Evolutionary conservation across 1,140 invertebrate genomes (phyloP), one percentile per base, ranked within the genome.

Genomic region (Lepeophtheirus salmonis): DNA sequence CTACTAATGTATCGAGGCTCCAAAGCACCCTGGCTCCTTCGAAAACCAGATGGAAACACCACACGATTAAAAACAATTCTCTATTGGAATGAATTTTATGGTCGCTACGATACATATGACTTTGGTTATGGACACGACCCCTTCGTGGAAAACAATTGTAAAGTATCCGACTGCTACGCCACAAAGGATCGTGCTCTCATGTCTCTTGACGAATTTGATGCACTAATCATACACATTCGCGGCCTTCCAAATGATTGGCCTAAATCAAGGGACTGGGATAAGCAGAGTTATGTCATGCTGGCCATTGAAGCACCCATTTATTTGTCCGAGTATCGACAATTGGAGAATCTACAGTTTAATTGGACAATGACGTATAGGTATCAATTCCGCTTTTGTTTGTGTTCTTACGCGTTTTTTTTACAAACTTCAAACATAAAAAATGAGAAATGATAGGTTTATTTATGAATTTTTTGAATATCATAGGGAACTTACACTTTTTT

Each of bases 361-460:
- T 77, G 75, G 76, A 79, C 78, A 1, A 70, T 76, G 62, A 79
- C 76, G 0, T 80, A 80, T 64, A 70, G 73, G 30, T 41, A n/a
- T n/a, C n/a, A n/a, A n/a, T n/a, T n/a, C n/a, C n/a, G n/a, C n/a
- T n/a, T n/a, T n/a, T n/a, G n/a, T n/a, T n/a, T n/a, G n/a, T n/a
- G n/a, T n/a, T n/a, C n/a, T n/a, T n/a, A n/a, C n/a, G n/a, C n/a
- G n/a, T n/a, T n/a, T n/a, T n/a, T n/a, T n/a, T n/a, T n/a, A n/a
- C n/a, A n/a, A n/a, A n/a, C n/a, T n/a, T n/a, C n/a, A n/a, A n/a
- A n/a, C n/a, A n/a, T n/a, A n/a, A n/a, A n/a, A n/a, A n/a, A n/a
- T n/a, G n/a, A n/a, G n/a, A n/a, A n/a, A n/a, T n/a, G n/a, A n/a
- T n/a, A n/a, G n/a, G n/a, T n/a, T n/a, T n/a, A n/a, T n/a, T n/a